These are phyloP conservation scores for Drosophila ironensis DNA, from an alignment of 1,140 invertebrate species.

Conservation along the genomic window DNA sequence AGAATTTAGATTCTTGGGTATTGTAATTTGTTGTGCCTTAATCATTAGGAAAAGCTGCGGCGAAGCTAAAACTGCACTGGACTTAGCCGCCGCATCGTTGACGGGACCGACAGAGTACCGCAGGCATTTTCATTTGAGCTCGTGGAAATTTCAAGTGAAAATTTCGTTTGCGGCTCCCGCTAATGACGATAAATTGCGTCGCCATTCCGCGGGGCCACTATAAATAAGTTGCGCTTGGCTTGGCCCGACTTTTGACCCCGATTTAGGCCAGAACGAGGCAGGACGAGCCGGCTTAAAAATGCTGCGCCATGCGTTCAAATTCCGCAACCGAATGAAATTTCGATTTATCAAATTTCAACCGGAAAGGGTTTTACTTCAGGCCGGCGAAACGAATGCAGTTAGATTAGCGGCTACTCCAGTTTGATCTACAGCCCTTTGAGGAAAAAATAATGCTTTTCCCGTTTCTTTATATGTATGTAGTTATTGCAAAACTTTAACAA, in stretches of 20 bases:
- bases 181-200: constrained; percentile 78
- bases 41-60: constrained; percentile 49
- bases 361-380: constrained; percentile 1
- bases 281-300: constrained; percentile 48
- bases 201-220: constrained; percentile 50
- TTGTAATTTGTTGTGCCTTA: no score
- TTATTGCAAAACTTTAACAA: no score
- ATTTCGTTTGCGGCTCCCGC: constrained; percentile 52
- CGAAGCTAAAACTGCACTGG: constrained; percentile 5
- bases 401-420: neutral
- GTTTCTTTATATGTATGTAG: no score
- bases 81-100: constrained; percentile 9
- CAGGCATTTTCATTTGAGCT: constrained; percentile 70
- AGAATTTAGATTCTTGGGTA: no score
- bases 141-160: constrained; percentile 76
- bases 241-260: constrained; percentile 19
- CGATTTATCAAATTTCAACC: constrained; percentile 33
- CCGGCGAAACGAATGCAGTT: neutral
- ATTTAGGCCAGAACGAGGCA: constrained; percentile 20
- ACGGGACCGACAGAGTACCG: constrained; percentile 37
- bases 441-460: neutral
- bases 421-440: neutral
- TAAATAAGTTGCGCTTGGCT: constrained; percentile 70
- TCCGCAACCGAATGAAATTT: constrained; percentile 22
- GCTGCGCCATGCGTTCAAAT: constrained; percentile 32